A percentile compares a stretch with the other conserved stretches of the same genome.
These are phyloP conservation scores for Camponotus fellah DNA, from an alignment of 2,888 invertebrate species.

Conservation along the genomic window DNA sequence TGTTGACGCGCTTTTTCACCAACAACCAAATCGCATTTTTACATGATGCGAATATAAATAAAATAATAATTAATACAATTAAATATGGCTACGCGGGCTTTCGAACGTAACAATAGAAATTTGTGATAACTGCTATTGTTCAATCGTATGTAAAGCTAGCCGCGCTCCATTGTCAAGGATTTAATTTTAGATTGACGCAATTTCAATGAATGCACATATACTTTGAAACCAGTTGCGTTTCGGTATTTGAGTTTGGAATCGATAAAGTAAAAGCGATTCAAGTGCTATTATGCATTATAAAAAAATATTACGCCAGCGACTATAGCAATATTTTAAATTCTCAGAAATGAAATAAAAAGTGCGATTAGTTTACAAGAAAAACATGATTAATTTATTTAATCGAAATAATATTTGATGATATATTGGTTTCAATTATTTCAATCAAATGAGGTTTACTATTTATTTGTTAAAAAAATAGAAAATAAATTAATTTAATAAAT, in stretches of 20 bases:
- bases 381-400: slow-evolving; percentile 8
- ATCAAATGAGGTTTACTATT: neutral
- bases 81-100: slow-evolving; percentile 7
- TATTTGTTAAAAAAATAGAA: neutral
- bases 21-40: slow-evolving; percentile 14
- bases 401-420: neutral
- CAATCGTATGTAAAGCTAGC: slow-evolving; percentile 33
- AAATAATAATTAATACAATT: slow-evolving; percentile 51
- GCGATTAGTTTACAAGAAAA: neutral
- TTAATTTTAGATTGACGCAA: slow-evolving; percentile 77
- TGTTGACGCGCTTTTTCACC: slow-evolving; percentile 18
- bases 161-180: slow-evolving; percentile 66
- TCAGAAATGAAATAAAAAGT: neutral
- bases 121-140: slow-evolving; percentile 42
- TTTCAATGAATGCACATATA: slow-evolving; percentile 76
- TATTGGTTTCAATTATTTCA: neutral
- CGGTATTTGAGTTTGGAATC: slow-evolving; percentile 32
- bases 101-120: slow-evolving; percentile 26
- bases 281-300: neutral
- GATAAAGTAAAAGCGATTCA: slow-evolving; percentile 20
- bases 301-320: neutral
- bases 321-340: neutral
- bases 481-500: neutral
- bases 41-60: neutral
- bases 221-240: slow-evolving; percentile 59